These are phyloP conservation scores for Ophioderma brevispina DNA, from an alignment of 35 echinoderm and acorn worm genomes.

Conservation along the genomic window DNA sequence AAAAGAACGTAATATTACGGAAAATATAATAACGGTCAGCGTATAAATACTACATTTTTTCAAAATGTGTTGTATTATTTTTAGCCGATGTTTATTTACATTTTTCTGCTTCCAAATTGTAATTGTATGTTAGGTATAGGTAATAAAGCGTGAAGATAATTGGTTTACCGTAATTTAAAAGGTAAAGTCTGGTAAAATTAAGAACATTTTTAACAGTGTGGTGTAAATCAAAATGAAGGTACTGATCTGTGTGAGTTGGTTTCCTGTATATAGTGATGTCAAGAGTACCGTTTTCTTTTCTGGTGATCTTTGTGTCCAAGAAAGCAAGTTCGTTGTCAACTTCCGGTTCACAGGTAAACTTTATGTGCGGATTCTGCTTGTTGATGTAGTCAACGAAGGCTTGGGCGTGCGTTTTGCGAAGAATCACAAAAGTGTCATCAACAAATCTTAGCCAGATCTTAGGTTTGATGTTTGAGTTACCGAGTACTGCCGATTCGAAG, in stretches of 20 bases:
- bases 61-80: no score
- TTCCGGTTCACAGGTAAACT: background rate
- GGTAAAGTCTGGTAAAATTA: no score
- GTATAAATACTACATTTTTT: no score
- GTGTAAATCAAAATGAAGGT: background rate
- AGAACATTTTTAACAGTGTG: no score
- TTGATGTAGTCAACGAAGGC: background rate
- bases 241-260: background rate
- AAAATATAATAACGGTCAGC: no score
- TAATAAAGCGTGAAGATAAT: no score
- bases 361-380: background rate
- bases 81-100: no score
- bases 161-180: no score
- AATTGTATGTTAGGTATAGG: no score
- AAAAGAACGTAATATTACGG: no score
- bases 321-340: background rate
- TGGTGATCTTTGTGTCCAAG: background rate
- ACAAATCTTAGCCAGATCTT: background rate
- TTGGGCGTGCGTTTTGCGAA: background rate
- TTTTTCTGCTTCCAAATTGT: no score
- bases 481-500: background rate
- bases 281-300: background rate
- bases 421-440: background rate
- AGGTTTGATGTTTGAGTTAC: background rate
- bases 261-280: background rate